Conservation (phyloP, 2,888 invertebrate species). For the Cryptosula pallasiana region DNA sequence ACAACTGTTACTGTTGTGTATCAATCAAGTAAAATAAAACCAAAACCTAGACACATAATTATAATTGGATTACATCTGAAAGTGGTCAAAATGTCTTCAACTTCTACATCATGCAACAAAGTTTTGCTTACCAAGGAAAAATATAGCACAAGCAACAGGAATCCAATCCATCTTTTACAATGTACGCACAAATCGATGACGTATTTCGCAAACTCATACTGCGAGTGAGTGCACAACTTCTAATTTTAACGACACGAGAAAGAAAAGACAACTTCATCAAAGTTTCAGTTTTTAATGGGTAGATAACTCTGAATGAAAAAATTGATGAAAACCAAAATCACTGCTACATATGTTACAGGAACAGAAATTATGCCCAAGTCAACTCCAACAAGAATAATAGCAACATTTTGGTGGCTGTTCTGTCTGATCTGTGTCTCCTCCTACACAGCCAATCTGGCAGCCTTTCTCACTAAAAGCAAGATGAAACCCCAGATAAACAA, state of each 20-base stretch:
- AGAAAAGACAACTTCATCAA: no score
- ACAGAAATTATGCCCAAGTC: conserved; percentile 21
- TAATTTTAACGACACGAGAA: no score
- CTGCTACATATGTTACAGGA: background rate
- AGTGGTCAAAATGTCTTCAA: no score
- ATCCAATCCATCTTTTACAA: background rate
- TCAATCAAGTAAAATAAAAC: no score
- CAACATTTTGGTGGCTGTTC: conserved; percentile 17
- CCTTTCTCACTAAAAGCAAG: conserved; percentile 14
- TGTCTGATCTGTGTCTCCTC: conserved; percentile 20
- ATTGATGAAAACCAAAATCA: no score
- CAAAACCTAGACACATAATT: no score
- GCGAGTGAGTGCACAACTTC: no score
- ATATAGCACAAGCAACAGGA: background rate
- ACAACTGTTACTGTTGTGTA: no score
- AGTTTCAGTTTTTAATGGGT: no score
- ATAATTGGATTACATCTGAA: no score
- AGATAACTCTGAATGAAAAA: no score
- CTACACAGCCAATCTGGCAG: conserved; percentile 15
- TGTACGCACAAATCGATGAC: background rate
- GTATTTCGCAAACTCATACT: background rate
- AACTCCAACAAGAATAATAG: background rate
- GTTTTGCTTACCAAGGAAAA: background rate
- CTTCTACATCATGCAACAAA: no score
- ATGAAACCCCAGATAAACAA: background rate